Percentiles rank a stretch among this genome's conserved stretches.
Conservation (phyloP, 2,888 invertebrate genomes). For the Dasysyrphus albostriatus region DNA sequence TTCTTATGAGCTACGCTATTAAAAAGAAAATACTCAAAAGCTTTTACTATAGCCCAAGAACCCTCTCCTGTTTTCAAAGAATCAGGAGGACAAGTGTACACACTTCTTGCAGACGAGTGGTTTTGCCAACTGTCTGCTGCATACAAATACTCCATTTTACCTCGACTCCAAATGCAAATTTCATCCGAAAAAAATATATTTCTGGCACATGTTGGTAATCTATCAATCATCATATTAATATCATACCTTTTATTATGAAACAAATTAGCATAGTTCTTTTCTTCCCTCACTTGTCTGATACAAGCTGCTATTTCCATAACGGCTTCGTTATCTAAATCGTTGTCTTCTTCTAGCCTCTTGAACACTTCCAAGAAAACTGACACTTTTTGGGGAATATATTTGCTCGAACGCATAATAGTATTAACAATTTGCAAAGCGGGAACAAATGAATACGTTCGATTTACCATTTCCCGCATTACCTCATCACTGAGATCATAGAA, state of each 20-base stretch:
- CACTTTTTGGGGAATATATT: constrained; percentile 25
- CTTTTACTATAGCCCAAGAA: constrained; percentile 6
- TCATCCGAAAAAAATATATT: constrained; percentile 1
- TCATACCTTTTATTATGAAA: neutral
- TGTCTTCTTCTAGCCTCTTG: neutral
- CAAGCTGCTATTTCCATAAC: constrained; percentile 14
- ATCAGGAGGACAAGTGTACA: constrained; percentile 4
- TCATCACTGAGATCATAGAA: neutral
- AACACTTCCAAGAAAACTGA: constrained; percentile 26
- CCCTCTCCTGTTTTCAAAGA: neutral
- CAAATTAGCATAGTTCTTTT: constrained; percentile 20
- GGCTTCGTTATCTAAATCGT: constrained; percentile 27
- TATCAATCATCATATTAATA: constrained; percentile 9
- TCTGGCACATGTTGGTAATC: constrained; percentile 16
- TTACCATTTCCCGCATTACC: constrained; percentile 33
- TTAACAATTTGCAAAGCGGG: constrained; percentile 4
- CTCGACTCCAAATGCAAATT: constrained; percentile 34
- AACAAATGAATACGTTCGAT: constrained; percentile 3
- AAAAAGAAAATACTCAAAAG: constrained; percentile 1
- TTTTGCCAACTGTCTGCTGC: neutral
- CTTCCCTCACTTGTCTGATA: neutral
- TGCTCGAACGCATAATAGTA: constrained; percentile 7
- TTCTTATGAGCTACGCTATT: constrained; percentile 6
- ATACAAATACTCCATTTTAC: constrained; percentile 6
- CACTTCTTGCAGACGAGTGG: neutral